These are phyloP conservation scores for Myzus persicae DNA, from an alignment of 1,140 invertebrate species.

Conservation along the genomic window DNA sequence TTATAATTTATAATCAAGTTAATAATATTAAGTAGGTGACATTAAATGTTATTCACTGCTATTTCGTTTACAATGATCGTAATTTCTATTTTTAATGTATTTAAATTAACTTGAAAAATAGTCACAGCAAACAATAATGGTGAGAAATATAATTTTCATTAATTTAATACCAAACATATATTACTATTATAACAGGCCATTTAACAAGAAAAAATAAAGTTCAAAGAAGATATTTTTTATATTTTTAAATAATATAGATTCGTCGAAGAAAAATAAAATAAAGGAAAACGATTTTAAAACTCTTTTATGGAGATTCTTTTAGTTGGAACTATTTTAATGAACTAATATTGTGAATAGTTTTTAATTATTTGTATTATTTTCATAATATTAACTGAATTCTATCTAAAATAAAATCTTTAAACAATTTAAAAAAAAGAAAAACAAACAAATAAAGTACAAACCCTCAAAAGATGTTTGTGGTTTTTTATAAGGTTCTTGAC, in stretches of 20 bases:
- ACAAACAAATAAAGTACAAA: not conserved
- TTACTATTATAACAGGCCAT: not conserved
- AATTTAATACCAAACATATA: not conserved
- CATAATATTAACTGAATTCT: not conserved
- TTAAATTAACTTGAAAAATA: not conserved
- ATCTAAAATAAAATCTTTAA: conserved; percentile 10
- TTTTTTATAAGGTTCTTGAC: not conserved
- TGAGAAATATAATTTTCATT: not conserved
- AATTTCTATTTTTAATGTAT: not conserved
- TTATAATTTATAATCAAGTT: not conserved
- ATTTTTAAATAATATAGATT: no score
- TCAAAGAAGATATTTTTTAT: no score
- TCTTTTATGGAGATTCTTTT: no score
- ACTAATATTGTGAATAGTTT: not conserved
- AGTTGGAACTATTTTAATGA: not conserved
- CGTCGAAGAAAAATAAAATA: not conserved
- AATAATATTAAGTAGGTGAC: not conserved
- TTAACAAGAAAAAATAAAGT: no score
- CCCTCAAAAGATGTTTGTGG: not conserved
- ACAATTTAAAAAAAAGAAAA: not conserved
- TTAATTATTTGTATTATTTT: not conserved
- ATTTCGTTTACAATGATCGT: not conserved
- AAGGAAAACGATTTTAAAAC: not conserved
- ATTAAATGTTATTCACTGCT: not conserved
- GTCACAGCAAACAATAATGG: not conserved